A percentile compares a stretch with the other conserved stretches of the same genome.
phyloP scores from a whole-genome alignment of 2,113 vertebrate species.

The Labrus mixtus region DNA sequence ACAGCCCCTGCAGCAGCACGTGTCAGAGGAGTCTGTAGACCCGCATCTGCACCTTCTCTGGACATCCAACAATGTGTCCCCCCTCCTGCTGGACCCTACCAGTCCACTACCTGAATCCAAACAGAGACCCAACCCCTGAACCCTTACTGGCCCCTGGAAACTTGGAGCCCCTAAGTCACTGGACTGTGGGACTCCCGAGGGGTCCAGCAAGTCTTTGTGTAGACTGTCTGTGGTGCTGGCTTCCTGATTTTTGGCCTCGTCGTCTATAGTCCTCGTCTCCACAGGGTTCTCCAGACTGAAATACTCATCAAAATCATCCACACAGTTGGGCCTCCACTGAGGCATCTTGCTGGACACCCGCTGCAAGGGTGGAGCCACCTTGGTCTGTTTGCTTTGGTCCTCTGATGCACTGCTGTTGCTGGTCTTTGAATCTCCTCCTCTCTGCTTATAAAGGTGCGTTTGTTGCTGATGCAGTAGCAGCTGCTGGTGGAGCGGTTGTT shows the following conservation, averaged over 20 bases:
- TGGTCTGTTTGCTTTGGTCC: constrained; percentile 89
- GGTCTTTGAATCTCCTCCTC: constrained; percentile 57
- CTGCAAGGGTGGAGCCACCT: constrained; percentile 76
- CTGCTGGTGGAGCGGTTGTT: constrained; percentile 67
- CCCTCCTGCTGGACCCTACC: constrained; percentile 34
- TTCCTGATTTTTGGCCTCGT: constrained; percentile 77
- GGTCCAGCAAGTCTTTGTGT: constrained; percentile 51
- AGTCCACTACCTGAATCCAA: constrained; percentile 38
- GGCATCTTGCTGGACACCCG: constrained; percentile 81
- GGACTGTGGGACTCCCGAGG: constrained; percentile 17
- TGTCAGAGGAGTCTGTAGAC: constrained; percentile 58
- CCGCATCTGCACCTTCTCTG: constrained; percentile 69
- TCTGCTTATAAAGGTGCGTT: constrained; percentile 44
- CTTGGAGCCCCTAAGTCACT: constrained; percentile 4
- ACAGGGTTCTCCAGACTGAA: constrained; percentile 88
- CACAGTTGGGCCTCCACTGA: constrained; percentile 86
- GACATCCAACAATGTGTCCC: constrained; percentile 9
- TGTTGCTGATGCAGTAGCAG: constrained; percentile 52
- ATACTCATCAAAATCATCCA: constrained; percentile 91
- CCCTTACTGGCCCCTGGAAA: constrained; percentile 2
- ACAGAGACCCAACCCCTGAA: constrained; percentile 32
- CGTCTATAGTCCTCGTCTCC: constrained; percentile 90
- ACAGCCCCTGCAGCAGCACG: constrained; percentile 86
- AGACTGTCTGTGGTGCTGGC: constrained; percentile 22
- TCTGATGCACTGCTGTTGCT: constrained; percentile 72